Base-by-base conservation (phyloP, 2,888 invertebrate genomes). In the Alsophila aescularia region DNA sequence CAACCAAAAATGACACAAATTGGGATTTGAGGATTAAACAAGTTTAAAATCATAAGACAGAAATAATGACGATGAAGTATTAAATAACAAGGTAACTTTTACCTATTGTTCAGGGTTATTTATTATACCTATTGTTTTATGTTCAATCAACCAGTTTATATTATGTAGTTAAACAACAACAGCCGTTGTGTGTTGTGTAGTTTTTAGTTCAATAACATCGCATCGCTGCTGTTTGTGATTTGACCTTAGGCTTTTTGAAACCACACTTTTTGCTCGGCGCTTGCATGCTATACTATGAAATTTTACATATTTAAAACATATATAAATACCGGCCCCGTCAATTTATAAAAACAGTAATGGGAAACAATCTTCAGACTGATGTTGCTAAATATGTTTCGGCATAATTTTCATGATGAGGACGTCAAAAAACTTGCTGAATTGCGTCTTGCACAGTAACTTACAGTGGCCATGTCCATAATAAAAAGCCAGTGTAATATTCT, bases 201-300 rank as follows among this genome's bases (percentile, higher is more conserved):
- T n/a, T n/a, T 31, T 21, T 0, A 32, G n/a, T 36, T 34, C 31
- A 27, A 15, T 31, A 34, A 13, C 21, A 18, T 50, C 41, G 31
- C 52, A 49, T 44, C 37, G 39, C 52, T 53, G 45, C 42, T 54
- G 41, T 52, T 62, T 56, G 56, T 13, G 4, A n/a, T 21, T 7
- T 39, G 14, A 51, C 53, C 52, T 34, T 51, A 10, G 31, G 40
- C 56, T 61, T 60, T 52, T 45, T 55, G 60, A 71, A 72, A 64
- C 67, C 43, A 58, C 75, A 72, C 73, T 65, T 68, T 63, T 62
- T 57, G 58, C 4, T 18, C 13, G 74, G 73, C 82, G 81, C 75
- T 74, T 77, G 73, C 80, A 81, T 79, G 74, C 72, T 52, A 60
- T 42, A 57, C 58, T 64, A 54, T 62, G 7, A 32, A 41, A 16